A percentile compares a stretch with the other conserved stretches of the same genome.
phyloP scores from a whole-genome alignment of 2,797 vertebrate genomes.

The Borostomias antarcticus region DNA sequence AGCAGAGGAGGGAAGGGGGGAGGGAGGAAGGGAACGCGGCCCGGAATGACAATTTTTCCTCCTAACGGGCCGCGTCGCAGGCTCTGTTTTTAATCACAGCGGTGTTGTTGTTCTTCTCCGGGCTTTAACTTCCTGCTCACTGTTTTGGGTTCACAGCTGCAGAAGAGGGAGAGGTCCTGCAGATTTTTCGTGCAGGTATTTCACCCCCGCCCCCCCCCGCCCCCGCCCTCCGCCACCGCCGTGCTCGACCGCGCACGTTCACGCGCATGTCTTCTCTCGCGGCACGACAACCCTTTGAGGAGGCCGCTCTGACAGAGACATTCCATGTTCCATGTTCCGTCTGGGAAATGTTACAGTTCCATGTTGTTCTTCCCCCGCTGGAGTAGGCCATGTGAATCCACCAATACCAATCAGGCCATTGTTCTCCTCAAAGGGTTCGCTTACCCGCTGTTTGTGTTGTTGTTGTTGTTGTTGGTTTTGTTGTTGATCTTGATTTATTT shows the following conservation, averaged over 20 bases:
- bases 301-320: conserved; percentile 1
- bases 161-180: conserved; percentile 98
- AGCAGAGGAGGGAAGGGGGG: conserved; percentile 14
- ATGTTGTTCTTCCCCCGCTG: too few species aligned
- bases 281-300: conserved; percentile 58
- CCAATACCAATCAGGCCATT: neutral
- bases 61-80: conserved; percentile 30
- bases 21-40: neutral
- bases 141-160: conserved; percentile 93
- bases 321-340: too few species aligned
- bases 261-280: too few species aligned
- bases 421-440: conserved; percentile 12
- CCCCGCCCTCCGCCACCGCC: neutral
- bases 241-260: too few species aligned
- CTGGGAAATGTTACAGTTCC: too few species aligned
- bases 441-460: too few species aligned
- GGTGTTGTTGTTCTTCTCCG: conserved; percentile 30
- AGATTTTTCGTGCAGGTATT: conserved; percentile 97
- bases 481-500: neutral
- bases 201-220: conserved; percentile 48
- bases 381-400: too few species aligned
- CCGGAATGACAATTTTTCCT: conserved; percentile 13
- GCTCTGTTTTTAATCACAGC: neutral
- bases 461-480: too few species aligned
- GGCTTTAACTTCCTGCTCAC: conserved; percentile 62